Evolutionary conservation across 2,888 invertebrate species (phyloP), one percentile per base, ranked within the genome.

Genomic region (Chaetogeoica ovagalla): DNA sequence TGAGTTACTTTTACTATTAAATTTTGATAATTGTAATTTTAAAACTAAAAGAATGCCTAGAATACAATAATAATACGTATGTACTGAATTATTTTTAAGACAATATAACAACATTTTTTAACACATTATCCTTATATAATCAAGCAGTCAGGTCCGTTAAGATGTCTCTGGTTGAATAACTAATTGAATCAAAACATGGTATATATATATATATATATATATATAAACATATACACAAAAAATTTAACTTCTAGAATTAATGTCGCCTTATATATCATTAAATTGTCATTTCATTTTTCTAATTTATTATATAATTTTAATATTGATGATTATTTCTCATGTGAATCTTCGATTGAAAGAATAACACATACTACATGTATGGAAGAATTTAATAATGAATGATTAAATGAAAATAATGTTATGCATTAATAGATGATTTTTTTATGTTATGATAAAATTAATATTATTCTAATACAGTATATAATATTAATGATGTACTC

Each of bases 31-130:
- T 23, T 23, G 23, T 60, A 23, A 48, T 72, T 43, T 48, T 23
- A 23, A 48, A 72, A 11, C 62, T 72, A 72, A 23, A 72, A 9
- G 11, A 43, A 23, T 11, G 11, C 48, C 43, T 72, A 8, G 9
- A n/a, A 60, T 62, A 72, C 11, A 23, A 72, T 48, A 72, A 72
- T 62, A 23, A 43, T 48, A 72, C 48, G 62, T 72, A 72, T 48
- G 7, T 43, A n/a, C 17, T n/a, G 60, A 72, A 11, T 17, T 72
- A 19, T 60, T 60, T 48, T 0, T n/a, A 72, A 9, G 72, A 72
- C 13, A 43, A 43, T 60, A 48, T 72, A 23, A 72, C 52, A 52
- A 15, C 48, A 48, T 52, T 52, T 52, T 52, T 17, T 52, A 11
- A 52, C 17, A 13, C 52, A 52, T 52, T 48, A 48, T 17, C 52